Evolutionary conservation across 2,888 invertebrate species (phyloP).

Genomic region (Resseliella maxima): DNA sequence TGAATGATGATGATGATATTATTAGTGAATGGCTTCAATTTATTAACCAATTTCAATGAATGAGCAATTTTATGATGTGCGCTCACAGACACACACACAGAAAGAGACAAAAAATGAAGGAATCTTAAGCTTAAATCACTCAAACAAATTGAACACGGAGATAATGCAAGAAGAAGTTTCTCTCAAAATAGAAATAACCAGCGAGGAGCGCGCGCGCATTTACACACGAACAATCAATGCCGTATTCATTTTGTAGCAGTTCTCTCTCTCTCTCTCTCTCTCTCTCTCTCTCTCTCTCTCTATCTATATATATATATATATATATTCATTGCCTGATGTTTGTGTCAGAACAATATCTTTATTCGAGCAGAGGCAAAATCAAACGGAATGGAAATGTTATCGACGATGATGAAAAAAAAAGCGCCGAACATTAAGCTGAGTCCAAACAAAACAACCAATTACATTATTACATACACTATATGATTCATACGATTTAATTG

Average conservation of each 20-base stretch:
- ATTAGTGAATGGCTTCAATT: constrained; percentile 38
- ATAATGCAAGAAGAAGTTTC: too few relatives aligned
- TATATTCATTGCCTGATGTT: too few relatives aligned
- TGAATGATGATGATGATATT: constrained; percentile 38
- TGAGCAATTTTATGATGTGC: neutral
- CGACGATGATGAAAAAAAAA: neutral
- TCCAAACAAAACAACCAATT: constrained; percentile 34
- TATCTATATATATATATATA: too few relatives aligned
- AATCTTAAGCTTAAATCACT: neutral
- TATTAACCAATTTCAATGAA: constrained; percentile 34
- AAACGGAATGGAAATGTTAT: neutral
- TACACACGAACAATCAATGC: too few relatives aligned
- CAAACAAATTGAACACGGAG: neutral
- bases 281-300: too few relatives aligned
- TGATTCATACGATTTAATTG: constrained; percentile 28
- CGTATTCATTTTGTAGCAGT: too few relatives aligned
- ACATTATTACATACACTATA: constrained; percentile 28
- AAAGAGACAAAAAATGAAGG: too few relatives aligned
- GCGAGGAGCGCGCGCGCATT: too few relatives aligned
- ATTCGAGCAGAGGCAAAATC: neutral
- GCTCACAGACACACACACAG: neutral
- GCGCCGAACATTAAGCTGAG: neutral
- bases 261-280: too few relatives aligned
- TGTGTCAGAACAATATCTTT: too few relatives aligned
- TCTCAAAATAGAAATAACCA: too few relatives aligned